phyloP scores from a whole-genome alignment of 2,113 vertebrate genomes.

The Nanger granti region DNA sequence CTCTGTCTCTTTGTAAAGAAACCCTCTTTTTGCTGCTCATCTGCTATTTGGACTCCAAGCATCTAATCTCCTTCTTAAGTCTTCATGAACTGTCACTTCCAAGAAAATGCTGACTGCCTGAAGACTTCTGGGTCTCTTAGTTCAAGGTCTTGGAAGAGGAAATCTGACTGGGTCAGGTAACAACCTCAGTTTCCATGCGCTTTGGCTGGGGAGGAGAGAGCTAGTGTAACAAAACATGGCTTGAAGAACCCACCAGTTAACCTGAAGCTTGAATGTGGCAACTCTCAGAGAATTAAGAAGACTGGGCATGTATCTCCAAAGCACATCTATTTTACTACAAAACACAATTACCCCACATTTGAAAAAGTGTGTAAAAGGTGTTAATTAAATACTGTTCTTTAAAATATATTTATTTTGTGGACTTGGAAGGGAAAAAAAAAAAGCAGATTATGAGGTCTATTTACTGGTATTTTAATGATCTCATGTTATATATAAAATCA shows the following conservation, averaged over 20 bases:
- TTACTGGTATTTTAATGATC: constrained; percentile 3
- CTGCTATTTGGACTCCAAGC: background rate
- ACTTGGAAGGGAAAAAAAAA: background rate
- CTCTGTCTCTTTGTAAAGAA: background rate
- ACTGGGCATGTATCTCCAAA: background rate
- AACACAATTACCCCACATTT: background rate
- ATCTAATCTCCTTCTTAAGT: no score
- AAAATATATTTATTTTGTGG: background rate
- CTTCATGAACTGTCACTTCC: background rate
- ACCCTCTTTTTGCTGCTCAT: background rate
- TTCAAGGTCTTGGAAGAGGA: background rate
- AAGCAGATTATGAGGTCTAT: background rate
- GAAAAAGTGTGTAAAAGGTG: background rate
- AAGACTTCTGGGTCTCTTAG: background rate
- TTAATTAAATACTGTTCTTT: background rate
- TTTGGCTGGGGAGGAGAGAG: background rate
- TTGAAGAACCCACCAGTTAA: background rate
- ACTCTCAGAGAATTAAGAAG: background rate
- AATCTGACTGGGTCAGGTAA: background rate
- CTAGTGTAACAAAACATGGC: background rate
- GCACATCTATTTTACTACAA: background rate
- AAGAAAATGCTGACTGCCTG: background rate
- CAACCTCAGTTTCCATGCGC: background rate
- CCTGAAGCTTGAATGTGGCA: background rate
- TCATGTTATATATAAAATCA: background rate